phyloP scores from a whole-genome alignment of 2,113 vertebrate genomes.

The Limnothrissa miodon region DNA sequence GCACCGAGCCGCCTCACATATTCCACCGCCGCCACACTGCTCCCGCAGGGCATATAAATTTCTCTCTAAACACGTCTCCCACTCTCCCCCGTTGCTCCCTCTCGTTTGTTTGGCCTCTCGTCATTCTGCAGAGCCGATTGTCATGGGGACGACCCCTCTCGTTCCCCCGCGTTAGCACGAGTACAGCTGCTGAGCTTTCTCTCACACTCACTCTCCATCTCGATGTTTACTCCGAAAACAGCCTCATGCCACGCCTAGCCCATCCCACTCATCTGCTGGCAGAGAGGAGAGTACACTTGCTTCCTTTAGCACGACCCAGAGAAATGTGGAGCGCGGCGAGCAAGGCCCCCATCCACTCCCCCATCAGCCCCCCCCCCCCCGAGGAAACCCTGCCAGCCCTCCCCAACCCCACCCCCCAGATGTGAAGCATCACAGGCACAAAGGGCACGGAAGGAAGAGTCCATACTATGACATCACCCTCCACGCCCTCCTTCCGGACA shows the following conservation, averaged over 20 bases:
- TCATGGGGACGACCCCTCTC: background rate
- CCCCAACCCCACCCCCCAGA: background rate
- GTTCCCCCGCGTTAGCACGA: background rate
- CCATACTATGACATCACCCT: background rate
- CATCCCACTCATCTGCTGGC: background rate
- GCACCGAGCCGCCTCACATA: background rate
- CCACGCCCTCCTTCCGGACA: background rate
- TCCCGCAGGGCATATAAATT: constrained; percentile 18
- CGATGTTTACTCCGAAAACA: background rate
- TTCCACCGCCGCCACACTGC: background rate
- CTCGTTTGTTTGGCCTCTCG: background rate
- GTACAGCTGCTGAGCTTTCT: background rate
- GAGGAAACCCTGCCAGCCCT: background rate
- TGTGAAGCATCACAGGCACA: background rate
- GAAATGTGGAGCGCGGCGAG: background rate
- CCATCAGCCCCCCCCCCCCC: background rate
- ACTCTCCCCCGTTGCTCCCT: background rate
- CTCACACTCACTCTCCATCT: background rate
- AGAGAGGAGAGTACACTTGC: background rate
- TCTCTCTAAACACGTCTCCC: constrained; percentile 12
- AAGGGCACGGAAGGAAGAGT: background rate
- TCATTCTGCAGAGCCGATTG: background rate
- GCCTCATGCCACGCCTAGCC: background rate
- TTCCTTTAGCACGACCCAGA: background rate
- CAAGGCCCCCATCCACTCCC: background rate